Evolutionary conservation across 2,888 invertebrate genomes (phyloP).

Genomic region (Venusia cambrica): DNA sequence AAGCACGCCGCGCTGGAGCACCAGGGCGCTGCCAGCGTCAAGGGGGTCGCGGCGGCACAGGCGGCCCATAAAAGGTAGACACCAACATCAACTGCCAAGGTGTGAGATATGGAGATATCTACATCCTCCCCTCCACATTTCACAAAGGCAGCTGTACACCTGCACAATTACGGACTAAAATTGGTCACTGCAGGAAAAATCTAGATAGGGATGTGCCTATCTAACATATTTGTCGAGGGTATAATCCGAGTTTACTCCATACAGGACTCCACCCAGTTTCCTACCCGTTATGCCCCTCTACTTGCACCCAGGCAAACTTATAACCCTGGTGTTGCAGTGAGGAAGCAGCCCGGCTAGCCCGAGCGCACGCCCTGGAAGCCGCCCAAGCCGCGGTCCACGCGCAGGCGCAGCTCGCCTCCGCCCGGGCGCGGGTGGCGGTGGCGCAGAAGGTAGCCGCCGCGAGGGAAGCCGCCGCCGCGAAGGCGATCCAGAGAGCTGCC

Average conservation of each 20-base stretch:
- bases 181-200: no score
- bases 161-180: no score
- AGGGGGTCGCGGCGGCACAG: slow-evolving; percentile 85
- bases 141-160: no score
- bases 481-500: slow-evolving; percentile 85
- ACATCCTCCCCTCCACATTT: no score
- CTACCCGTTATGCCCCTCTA: no score
- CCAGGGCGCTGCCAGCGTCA: slow-evolving; percentile 87
- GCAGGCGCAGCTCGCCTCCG: slow-evolving; percentile 85
- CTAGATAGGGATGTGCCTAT: no score
- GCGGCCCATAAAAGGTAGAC: slow-evolving; percentile 79
- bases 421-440: slow-evolving; percentile 86
- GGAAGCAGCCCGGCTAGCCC: slow-evolving; percentile 84
- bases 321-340: slow-evolving; percentile 56
- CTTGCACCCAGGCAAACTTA: no score
- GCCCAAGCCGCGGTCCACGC: slow-evolving; percentile 84
- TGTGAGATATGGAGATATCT: no score
- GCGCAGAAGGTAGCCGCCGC: slow-evolving; percentile 87
- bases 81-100: no score
- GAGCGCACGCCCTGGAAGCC: slow-evolving; percentile 84
- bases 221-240: neutral
- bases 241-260: no score
- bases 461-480: slow-evolving; percentile 87
- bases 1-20: slow-evolving; percentile 87
- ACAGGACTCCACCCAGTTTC: no score